These are phyloP conservation scores for Notiomystis cincta DNA, from an alignment of 2,113 vertebrate genomes.

Conservation along the genomic window DNA sequence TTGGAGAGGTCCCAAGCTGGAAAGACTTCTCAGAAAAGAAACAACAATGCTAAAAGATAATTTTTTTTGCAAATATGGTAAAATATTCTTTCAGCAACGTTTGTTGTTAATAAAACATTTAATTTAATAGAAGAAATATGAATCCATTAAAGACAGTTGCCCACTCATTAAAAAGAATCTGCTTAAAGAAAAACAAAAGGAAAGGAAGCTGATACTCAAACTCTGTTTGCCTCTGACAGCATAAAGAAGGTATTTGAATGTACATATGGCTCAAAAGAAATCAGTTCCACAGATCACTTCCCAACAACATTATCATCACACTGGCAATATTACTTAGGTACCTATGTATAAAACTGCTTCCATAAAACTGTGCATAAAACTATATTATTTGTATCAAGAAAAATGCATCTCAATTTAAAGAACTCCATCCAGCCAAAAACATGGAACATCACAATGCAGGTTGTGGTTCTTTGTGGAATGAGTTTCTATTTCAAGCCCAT, in stretches of 20 bases:
- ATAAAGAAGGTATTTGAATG: background rate
- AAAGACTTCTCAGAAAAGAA: background rate
- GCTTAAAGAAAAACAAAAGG: background rate
- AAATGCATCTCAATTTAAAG: background rate
- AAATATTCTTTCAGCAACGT: background rate
- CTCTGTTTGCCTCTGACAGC: background rate
- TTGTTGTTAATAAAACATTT: constrained; percentile 26
- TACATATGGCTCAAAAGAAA: background rate
- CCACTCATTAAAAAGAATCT: background rate
- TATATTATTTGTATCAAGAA: background rate
- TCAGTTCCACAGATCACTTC: background rate
- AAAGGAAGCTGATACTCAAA: background rate
- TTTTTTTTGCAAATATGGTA: background rate
- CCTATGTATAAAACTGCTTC: background rate
- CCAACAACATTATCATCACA: background rate
- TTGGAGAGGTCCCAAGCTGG: background rate
- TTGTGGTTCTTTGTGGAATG: background rate
- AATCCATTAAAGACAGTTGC: constrained; percentile 17
- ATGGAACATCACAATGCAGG: background rate
- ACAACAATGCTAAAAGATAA: background rate
- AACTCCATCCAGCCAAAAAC: background rate
- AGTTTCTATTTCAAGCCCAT: background rate
- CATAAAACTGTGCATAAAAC: background rate
- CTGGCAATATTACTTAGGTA: background rate
- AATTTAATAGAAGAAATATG: constrained; percentile 19